Evolutionary conservation across 2,113 vertebrate species (phyloP), one percentile per base, ranked within the genome.

Genomic region (Cavia porcellus): DNA sequence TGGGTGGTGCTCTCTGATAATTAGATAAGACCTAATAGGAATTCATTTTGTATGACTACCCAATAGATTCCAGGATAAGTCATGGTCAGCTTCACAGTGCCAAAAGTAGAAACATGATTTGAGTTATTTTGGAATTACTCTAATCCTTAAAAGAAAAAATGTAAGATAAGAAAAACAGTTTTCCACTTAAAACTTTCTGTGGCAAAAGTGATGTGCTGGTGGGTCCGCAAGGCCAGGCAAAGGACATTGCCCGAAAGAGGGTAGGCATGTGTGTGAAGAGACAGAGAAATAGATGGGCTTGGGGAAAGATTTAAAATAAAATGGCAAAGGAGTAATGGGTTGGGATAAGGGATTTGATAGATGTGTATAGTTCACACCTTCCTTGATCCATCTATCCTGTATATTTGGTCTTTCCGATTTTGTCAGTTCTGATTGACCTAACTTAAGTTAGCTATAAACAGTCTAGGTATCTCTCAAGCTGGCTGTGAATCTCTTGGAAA

Each of bases 101-200:
- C n/a, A 72, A 61, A 94, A 62, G 13, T 92, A 74, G n/a, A 86
- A 68, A 52, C 42, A 87, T 72, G 42, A 24, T 79, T 20, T 83
- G 66, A 64, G 35, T 30, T 94, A 74, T 81, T 94, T 96, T 96
- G 59, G n/a, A 89, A 83, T 93, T 70, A 95, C 81, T 55, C 22
- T 20, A 64, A 68, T 17, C 2, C 9, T 82, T 88, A 87, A 92
- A 75, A 85, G 15, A 64, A 35, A 95, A 84, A 25, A 66, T 20
- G 90, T 93, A 75, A 35, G 45, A 62, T 86, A 72, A 68, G 66
- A 75, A 96, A 52, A 10, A 91, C 13, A 52, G 28, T 64, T 95
- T 93, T 70, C 38, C n/a, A 19, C 70, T 86, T 94, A 79, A 57
- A 83, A 72, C 24, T 30, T 93, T 93, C 38, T 24, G 47, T 91